A percentile compares a stretch with the other conserved stretches of the same genome.
Conservation (phyloP, 1,140 invertebrate genomes). For the Helicoverpa zea region DNA sequence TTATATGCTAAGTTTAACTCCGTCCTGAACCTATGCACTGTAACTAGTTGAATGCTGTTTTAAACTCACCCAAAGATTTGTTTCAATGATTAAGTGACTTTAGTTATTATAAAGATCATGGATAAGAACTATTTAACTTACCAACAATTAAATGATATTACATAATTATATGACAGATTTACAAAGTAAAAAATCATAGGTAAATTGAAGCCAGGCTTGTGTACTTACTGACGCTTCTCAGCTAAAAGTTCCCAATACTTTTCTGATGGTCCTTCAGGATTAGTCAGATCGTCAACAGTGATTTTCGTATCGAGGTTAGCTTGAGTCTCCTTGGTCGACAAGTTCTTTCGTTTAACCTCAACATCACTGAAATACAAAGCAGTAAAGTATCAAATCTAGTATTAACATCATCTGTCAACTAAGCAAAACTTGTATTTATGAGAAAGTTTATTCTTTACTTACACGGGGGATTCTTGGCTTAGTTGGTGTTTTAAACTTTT, state of each 20-base stretch:
- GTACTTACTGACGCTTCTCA: conserved; percentile 88
- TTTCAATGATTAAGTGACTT: too few relatives aligned
- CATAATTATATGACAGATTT: too few relatives aligned
- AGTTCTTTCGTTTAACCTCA: conserved; percentile 78
- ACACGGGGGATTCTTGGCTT: conserved; percentile 70
- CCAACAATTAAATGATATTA: too few relatives aligned
- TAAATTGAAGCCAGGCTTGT: not conserved
- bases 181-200: too few relatives aligned
- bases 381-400: conserved; percentile 45
- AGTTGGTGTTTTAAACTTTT: conserved; percentile 82
- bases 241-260: conserved; percentile 90
- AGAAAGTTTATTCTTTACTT: conserved; percentile 52
- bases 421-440: not conserved
- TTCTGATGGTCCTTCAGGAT: conserved; percentile 88
- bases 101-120: too few relatives aligned
- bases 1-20: too few relatives aligned
- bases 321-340: conserved; percentile 86
- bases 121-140: too few relatives aligned
- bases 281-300: conserved; percentile 88
- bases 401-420: conserved; percentile 10
- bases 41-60: too few relatives aligned
- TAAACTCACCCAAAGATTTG: too few relatives aligned
- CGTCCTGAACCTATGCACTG: too few relatives aligned
- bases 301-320: conserved; percentile 86
- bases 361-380: conserved; percentile 65